phyloP scores from a whole-genome alignment of 2,113 vertebrate genomes.

The Eolophus roseicapilla region DNA sequence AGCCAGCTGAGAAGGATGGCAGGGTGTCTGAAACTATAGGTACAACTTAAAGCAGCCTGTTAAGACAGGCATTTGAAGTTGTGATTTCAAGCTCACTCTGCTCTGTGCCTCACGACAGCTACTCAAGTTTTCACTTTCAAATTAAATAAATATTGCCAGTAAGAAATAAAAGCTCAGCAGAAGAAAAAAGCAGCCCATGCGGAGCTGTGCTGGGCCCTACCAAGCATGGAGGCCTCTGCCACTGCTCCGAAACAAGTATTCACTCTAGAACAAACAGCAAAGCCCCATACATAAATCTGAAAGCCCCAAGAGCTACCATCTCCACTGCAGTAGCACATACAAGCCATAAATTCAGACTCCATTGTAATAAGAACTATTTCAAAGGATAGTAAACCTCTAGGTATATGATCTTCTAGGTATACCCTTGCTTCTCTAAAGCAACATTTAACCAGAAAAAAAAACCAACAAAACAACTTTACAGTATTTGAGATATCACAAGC shows the following conservation, averaged over 20 bases:
- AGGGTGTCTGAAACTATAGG: not conserved
- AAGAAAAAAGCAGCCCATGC: not conserved
- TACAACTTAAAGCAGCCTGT: not conserved
- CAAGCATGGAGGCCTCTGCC: not conserved
- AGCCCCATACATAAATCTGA: not conserved
- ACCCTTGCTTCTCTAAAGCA: not conserved
- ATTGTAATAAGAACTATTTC: not conserved
- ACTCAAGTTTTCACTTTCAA: not conserved
- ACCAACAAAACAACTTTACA: not conserved
- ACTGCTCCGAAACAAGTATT: not conserved
- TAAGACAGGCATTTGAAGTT: not conserved
- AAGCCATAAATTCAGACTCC: not conserved
- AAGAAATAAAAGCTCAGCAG: not conserved
- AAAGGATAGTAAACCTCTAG: not conserved
- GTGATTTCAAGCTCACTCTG: not conserved
- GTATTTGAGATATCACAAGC: not conserved
- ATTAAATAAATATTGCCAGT: not conserved
- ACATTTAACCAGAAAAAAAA: not conserved
- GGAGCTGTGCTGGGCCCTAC: not conserved
- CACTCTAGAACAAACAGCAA: not conserved
- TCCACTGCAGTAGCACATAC: fast-evolving
- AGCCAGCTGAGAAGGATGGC: not conserved
- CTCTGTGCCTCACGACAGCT: not conserved
- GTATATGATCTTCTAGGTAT: not conserved
- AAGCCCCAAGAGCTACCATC: not conserved